These are phyloP conservation scores for Oikopleura vanhoeffeni DNA, from an alignment of 23 tunicate species.

Conservation along the genomic window DNA sequence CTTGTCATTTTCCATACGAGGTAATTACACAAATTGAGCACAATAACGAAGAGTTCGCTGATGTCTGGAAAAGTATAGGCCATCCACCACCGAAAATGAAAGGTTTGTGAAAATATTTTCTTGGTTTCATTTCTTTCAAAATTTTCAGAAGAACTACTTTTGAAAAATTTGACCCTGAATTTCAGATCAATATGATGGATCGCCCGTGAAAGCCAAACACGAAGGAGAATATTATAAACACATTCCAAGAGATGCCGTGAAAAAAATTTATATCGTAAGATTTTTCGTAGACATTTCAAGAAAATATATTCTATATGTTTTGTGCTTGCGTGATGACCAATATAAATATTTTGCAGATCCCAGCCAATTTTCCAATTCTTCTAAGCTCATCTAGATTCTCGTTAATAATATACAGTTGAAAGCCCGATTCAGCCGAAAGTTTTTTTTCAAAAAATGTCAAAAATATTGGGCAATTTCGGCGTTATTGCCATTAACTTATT, in stretches of 20 bases:
- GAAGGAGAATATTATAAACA: neutral
- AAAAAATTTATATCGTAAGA: constrained; percentile 8
- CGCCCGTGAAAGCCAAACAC: neutral
- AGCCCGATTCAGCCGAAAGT: too few relatives aligned
- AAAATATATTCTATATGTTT: too few relatives aligned
- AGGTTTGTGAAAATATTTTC: neutral
- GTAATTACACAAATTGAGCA: neutral
- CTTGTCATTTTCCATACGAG: constrained; percentile 4
- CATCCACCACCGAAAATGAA: neutral
- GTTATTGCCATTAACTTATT: too few relatives aligned
- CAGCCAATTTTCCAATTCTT: too few relatives aligned
- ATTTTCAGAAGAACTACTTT: too few relatives aligned
- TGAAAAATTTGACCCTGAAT: neutral
- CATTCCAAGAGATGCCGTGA: neutral
- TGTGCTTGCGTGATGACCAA: too few relatives aligned
- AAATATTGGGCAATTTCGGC: too few relatives aligned
- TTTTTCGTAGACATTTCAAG: neutral
- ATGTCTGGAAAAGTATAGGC: neutral
- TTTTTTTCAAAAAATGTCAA: too few relatives aligned
- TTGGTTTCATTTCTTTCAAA: too few relatives aligned
- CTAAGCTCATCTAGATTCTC: too few relatives aligned
- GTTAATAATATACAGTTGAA: neutral
- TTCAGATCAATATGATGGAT: neutral
- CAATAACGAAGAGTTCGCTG: neutral
- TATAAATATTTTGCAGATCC: too few relatives aligned